Percentiles rank a stretch among this genome's conserved stretches.
phyloP scores from a whole-genome alignment of 1,140 invertebrate species.

The Fopius arisanus region DNA sequence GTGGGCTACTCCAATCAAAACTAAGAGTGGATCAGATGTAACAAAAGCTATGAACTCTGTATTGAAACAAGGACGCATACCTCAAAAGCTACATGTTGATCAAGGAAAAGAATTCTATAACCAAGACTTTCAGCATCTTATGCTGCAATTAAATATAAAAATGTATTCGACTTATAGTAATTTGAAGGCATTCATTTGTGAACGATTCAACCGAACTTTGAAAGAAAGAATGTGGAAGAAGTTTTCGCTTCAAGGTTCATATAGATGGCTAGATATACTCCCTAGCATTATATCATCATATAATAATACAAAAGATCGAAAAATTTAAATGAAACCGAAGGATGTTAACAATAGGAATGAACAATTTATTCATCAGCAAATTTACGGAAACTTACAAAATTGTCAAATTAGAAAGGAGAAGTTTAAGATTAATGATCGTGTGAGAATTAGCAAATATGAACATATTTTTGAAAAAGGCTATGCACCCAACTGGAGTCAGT shows the following conservation, averaged over 20 bases:
- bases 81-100: conserved; percentile 23
- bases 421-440: conserved; percentile 19
- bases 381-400: background rate
- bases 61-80: conserved; percentile 23
- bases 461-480: conserved; percentile 22
- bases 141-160: background rate
- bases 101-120: conserved; percentile 25
- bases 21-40: too few relatives aligned
- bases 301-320: conserved; percentile 20
- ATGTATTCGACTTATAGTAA: conserved; percentile 22
- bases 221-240: too few relatives aligned
- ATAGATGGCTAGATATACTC: conserved; percentile 20
- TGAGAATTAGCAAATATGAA: conserved; percentile 18
- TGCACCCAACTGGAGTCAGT: background rate
- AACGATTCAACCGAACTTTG: too few relatives aligned
- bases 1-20: conserved; percentile 40
- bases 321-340: background rate
- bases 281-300: background rate
- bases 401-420: background rate
- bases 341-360: conserved; percentile 3
- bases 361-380: background rate
- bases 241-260: background rate
- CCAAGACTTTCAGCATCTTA: conserved; percentile 7
- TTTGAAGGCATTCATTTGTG: too few relatives aligned
- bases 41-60: too few relatives aligned